Evolutionary conservation across 1,140 invertebrate genomes (phyloP), one percentile per base, ranked within the genome.

Genomic region (Eubasilissa regina): DNA sequence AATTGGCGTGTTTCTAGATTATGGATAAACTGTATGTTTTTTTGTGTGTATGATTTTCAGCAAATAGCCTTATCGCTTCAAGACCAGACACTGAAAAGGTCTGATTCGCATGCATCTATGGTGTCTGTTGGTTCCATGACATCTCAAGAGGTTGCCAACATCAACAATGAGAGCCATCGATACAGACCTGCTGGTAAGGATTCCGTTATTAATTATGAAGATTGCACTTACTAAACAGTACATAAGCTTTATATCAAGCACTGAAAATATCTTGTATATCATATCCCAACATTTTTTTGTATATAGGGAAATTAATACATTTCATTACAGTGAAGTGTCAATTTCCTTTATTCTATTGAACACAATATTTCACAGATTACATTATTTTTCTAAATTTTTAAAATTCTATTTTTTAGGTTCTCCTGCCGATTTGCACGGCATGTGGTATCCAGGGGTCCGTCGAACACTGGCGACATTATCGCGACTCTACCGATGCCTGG

Each of bases 391-490:
- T n/a, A n/a, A n/a, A n/a, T n/a, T n/a, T n/a, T n/a, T n/a, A n/a
- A n/a, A n/a, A n/a, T n/a, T n/a, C n/a, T 35, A n/a, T 55, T 56
- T 75, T 75, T 3, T 60, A 91, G 93, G 92, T 84, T 98, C 97
- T 0, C 96, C 97, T 0, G 97, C 98, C 21, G 98, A 99, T 90
- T 89, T 99, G 9, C 98, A 99, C 89, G 98, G 98, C 0, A 98
- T 99, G 97, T 99, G 98, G 98, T 99, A 99, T 90, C 98, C 98
- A 0, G 98, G 97, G 0, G 97, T 99, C 0, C 90, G 98, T 13
- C 89, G 98, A 66, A 98, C 98, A 0, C 87, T 99, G 9, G 95
- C 99, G 25, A 99, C 97, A 84, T 88, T 99, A 1, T 99, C 97
- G 0, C 94, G 99, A 81, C 90, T 99, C 0, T 99, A 98, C 88